These are phyloP conservation scores for Eonycteris spelaea DNA, from an alignment of 2,113 vertebrate species.

Conservation along the genomic window DNA sequence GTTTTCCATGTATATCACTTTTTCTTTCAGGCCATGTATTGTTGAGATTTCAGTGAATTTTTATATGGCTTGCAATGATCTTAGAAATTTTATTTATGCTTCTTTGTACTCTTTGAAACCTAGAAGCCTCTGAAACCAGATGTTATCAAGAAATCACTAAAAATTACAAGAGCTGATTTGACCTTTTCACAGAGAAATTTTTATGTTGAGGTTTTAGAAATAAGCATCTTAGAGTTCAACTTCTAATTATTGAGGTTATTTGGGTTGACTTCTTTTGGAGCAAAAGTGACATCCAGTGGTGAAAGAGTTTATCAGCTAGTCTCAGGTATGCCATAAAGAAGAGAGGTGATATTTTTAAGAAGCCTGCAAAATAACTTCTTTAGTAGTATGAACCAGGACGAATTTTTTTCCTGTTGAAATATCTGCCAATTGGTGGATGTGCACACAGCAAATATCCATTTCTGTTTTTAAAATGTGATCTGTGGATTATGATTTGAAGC, in stretches of 20 bases:
- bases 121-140: background rate
- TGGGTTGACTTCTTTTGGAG: conserved; percentile 49
- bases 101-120: background rate
- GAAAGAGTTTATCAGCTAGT: conserved; percentile 53
- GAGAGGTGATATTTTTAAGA: background rate
- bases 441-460: background rate
- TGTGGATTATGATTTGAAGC: conserved; percentile 14
- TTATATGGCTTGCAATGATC: background rate
- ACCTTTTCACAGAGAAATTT: conserved; percentile 36
- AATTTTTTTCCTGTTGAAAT: background rate
- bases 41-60: background rate
- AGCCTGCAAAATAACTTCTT: background rate
- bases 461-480: background rate
- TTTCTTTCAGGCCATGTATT: background rate
- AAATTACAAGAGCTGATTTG: background rate
- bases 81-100: background rate
- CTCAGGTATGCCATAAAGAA: background rate
- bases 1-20: background rate
- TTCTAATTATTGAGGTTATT: conserved; percentile 51
- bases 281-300: conserved; percentile 70
- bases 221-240: conserved; percentile 39
- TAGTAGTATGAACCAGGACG: background rate
- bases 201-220: conserved; percentile 19
- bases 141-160: background rate
- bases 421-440: background rate